Base-by-base conservation (phyloP, 1,140 invertebrate species). In the Agrypnia vestita region DNA sequence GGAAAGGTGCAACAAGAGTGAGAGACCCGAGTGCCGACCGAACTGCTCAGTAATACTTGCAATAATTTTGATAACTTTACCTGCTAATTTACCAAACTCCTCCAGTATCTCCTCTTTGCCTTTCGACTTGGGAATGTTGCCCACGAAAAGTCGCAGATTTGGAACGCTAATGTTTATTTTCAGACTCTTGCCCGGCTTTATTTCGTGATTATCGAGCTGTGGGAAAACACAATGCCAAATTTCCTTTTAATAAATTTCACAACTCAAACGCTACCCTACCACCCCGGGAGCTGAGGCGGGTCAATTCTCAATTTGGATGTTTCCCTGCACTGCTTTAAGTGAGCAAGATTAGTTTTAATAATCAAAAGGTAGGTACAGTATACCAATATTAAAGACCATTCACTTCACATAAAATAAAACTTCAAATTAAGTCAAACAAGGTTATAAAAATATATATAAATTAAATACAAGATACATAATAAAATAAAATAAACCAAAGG, bases 101-200 rank as follows among this genome's bases (percentile, higher is more conserved):
- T 99, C 97, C 94, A 97, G 95, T 93, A 99, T 99, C 94, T 99
- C 97, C 93, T 99, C 97, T 97, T 97, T 98, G 93, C 97, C 96
- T 96, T 99, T 99, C 93, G 96, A 98, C 94, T 99, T 99, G 93
- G 98, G 98, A 95, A 99, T 99, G 95, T 99, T 99, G 92, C 98
- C 98, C 92, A 99, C 96, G 94, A 99, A 99, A 93, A 99, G 96
- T 92, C 98, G 97, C 91, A 98, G 96, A 94, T 99, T 99, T 92
- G 98, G 97, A 94, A 99, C 96, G 91, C 97, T 99, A 94, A 99
- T 97, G 94, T 99, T 99, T 93, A 99, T 97, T 97, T 99, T 99
- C 92, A 99, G 94, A 92, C 94, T 94, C 94, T 98, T 98, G 92
- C 97, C 97, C 91, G 96, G 95, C 95, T 96, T 97, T 94, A 99